phyloP scores from a whole-genome alignment of 2,888 invertebrate genomes.

The Drosophila cracens region DNA sequence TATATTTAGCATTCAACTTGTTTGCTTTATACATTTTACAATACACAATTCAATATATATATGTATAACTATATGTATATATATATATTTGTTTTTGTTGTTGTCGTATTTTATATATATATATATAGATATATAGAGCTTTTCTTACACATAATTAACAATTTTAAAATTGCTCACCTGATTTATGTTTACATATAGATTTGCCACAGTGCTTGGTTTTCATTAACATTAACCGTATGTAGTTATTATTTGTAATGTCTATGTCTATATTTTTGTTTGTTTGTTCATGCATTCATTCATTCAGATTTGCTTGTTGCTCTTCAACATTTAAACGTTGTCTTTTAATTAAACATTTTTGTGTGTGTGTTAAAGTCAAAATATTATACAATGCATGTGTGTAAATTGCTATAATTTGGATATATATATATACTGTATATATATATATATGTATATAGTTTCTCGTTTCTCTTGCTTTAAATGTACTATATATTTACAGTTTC shows the following conservation, averaged over 20 bases:
- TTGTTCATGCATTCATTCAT: constrained; percentile 21
- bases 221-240: constrained; percentile 36
- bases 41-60: constrained; percentile 43
- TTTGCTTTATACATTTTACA: constrained; percentile 57
- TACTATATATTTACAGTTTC: constrained; percentile 61
- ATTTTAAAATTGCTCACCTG: constrained; percentile 79
- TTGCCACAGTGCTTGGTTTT: constrained; percentile 69
- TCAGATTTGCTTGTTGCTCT: constrained; percentile 30
- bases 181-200: constrained; percentile 71
- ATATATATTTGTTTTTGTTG: constrained; percentile 19
- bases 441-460: constrained; percentile 23
- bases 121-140: constrained; percentile 50
- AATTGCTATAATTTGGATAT: constrained; percentile 42
- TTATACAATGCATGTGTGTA: constrained; percentile 50
- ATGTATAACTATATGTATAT: constrained; percentile 23
- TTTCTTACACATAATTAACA: constrained; percentile 78
- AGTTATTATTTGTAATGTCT: constrained; percentile 37
- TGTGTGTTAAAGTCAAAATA: constrained; percentile 41
- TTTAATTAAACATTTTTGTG: constrained; percentile 61
- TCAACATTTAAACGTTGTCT: constrained; percentile 65
- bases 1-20: constrained; percentile 53
- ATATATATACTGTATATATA: constrained; percentile 17
- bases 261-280: constrained; percentile 9
- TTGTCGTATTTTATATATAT: constrained; percentile 18
- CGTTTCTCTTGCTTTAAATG: constrained; percentile 31